Base-by-base conservation (phyloP, 2,797 vertebrate genomes). In the Rhinophrynus dorsalis region DNA sequence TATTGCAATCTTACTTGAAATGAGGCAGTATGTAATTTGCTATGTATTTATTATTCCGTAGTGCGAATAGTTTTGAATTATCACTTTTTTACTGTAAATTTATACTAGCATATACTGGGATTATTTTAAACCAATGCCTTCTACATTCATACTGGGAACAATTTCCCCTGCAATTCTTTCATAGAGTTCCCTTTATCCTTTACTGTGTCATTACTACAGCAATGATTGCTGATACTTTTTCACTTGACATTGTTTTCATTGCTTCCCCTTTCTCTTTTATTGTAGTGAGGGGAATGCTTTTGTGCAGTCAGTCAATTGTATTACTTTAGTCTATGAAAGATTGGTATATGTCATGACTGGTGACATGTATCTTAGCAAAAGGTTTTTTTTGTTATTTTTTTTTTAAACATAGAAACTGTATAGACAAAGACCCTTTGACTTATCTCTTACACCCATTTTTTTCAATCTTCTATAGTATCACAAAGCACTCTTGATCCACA, bases 231-330 rank as follows among this genome's bases (percentile, higher is more conserved):
- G 40, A 63, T 71, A 63, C 50, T 47, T 71, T 50, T 45, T 47
- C 68, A 62, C 59, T 64, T 71, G 59, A 64, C 68, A 62, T 71
- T 61, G 67, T 68, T 56, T 61, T 51, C 67, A 68, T 68, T 63
- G 68, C 38, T 56, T 29, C 50, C 26, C 9, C 11, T 32, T 45
- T 45, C 58, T 54, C 48, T 62, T 70, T 70, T 70, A 70, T 62
- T 44, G 58, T 61, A 54, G 37, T 20, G 27, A 51, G 33, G 58
- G 67, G 58, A 70, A 62, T 27, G 38, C 15, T 70, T 70, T 44
- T 70, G 55, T 62, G 48, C 37, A 37, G 24, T 29, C 42, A 62
- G 67, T 54, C 67, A 62, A 62, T 62, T 62, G 67, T 21, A 45
- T 70, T 62, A 45, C 33, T 51, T 60, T 56, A 59, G 33, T 50